phyloP scores from a whole-genome alignment of 30 jellyfish, hydroid and myxozoan species.

The Aurelia aurita complex sp. Pacific region DNA sequence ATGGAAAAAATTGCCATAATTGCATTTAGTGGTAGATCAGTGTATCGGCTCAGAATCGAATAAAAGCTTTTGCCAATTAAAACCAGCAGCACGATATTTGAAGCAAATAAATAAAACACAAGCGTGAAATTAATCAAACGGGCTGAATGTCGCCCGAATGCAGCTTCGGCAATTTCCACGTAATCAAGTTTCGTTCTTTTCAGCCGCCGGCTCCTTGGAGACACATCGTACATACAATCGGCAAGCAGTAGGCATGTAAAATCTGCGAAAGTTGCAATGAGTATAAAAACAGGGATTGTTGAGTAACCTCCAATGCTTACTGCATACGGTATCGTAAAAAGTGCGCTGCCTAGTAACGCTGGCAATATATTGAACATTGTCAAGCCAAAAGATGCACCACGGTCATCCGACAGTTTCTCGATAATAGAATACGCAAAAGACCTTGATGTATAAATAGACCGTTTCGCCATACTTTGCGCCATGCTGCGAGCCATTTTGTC shows the following conservation, averaged over 20 bases:
- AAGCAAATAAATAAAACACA: slow-evolving; percentile 37
- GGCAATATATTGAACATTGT: slow-evolving; percentile 75
- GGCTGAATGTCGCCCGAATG: slow-evolving; percentile 64
- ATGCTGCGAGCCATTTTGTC: slow-evolving; percentile 43
- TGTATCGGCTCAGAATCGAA: slow-evolving; percentile 20
- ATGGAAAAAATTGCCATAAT: slow-evolving; percentile 47
- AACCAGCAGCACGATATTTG: slow-evolving; percentile 39
- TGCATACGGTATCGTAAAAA: slow-evolving; percentile 72
- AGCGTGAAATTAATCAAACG: slow-evolving; percentile 40
- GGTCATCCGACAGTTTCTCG: slow-evolving; percentile 80
- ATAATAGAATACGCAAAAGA: slow-evolving; percentile 45
- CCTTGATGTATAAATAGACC: slow-evolving; percentile 28
- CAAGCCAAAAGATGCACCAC: slow-evolving; percentile 77
- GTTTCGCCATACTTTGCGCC: slow-evolving; percentile 47
- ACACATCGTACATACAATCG: slow-evolving; percentile 78
- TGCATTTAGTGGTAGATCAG: slow-evolving; percentile 23
- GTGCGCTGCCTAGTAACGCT: slow-evolving; percentile 60
- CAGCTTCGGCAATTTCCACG: slow-evolving; percentile 60
- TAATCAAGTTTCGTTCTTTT: slow-evolving; percentile 61
- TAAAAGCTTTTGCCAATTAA: slow-evolving; percentile 62
- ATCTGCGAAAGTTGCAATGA: slow-evolving; percentile 61
- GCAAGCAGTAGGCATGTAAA: slow-evolving; percentile 60
- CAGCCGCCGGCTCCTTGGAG: slow-evolving; percentile 66
- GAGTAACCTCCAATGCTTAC: slow-evolving; percentile 69
- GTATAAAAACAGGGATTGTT: slow-evolving; percentile 36